These are phyloP conservation scores for Hypsibius dujardini DNA, from an alignment of 1,140 invertebrate species.

Conservation along the genomic window DNA sequence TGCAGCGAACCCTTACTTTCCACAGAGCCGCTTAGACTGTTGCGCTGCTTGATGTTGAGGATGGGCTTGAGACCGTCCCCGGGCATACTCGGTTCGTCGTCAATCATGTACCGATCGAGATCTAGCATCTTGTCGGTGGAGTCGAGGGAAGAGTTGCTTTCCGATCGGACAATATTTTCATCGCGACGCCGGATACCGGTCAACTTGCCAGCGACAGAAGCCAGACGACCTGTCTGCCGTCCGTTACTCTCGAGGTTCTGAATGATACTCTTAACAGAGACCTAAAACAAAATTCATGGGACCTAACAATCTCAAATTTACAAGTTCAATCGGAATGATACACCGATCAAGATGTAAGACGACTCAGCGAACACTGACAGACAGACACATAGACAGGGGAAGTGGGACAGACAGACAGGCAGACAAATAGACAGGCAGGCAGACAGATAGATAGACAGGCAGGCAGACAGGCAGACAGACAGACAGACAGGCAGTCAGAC, in stretches of 20 bases:
- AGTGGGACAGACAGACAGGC: too few relatives aligned
- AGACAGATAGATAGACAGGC: too few relatives aligned
- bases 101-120: background rate
- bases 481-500: too few relatives aligned
- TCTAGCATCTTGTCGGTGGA: constrained; percentile 5
- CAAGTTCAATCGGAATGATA: too few relatives aligned
- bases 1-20: constrained; percentile 28
- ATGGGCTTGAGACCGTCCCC: constrained; percentile 12
- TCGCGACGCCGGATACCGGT: background rate
- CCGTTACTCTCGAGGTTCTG: constrained; percentile 11
- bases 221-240: background rate
- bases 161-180: constrained; percentile 11
- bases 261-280: background rate
- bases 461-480: too few relatives aligned
- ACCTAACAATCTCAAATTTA: too few relatives aligned
- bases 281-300: too few relatives aligned
- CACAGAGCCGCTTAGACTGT: background rate
- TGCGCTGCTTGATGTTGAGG: constrained; percentile 2
- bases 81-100: constrained; percentile 13
- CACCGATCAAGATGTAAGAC: too few relatives aligned
- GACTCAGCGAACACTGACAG: too few relatives aligned
- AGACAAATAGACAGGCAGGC: too few relatives aligned
- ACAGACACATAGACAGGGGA: too few relatives aligned
- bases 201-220: background rate
- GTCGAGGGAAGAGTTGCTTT: constrained; percentile 11